Base-by-base conservation (phyloP, 2,113 vertebrate species). In the Proterorhinus semilunaris region DNA sequence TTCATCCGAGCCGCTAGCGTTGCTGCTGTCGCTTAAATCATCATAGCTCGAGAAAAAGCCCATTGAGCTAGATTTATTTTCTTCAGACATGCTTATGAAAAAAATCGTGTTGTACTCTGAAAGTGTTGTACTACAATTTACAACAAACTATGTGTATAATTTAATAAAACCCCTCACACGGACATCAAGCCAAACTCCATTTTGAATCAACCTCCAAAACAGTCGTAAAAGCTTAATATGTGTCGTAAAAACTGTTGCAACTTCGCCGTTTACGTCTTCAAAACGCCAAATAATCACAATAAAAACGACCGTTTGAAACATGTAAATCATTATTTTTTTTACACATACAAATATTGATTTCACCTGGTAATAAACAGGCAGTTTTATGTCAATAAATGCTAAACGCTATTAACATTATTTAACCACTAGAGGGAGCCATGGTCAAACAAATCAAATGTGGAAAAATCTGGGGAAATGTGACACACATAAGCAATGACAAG, bases 41-140 rank as follows among this genome's bases (percentile, higher is more conserved):
- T 94, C 95, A 65, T 95, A 97, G 47, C 93, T 93, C 13, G 95
- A 95, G 68, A 98, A 98, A 55, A 95, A 98, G 21, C 95, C 93
- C 9, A 96, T 50, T 0, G 93, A 93, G 1, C 95, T 94, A 1
- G 90, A 82, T 55, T 94, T 93, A 52, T 95, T 93, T 0, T 96
- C 92, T 0, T 95, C 93, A 27, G 94, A 86, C 94, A 95, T 95
- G 82, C n/a, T 61, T 75, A 49, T 6, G 1, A 4, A 1, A 1
- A 46, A 5, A 4, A 0, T 52, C 2, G 0, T 17, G 58, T 45
- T 4, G 0, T 5, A 1, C 6, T 8, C 3, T 3, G 13, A 5
- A 0, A 9, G 10, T 2, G 16, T 44, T 44, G 15, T 36, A 36
- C 3, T 3, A 3, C 27, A 36, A 36, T 36, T 36, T 36, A 36